These are phyloP conservation scores for Lysandra coridon DNA, from an alignment of 2,888 invertebrate genomes.

Conservation along the genomic window DNA sequence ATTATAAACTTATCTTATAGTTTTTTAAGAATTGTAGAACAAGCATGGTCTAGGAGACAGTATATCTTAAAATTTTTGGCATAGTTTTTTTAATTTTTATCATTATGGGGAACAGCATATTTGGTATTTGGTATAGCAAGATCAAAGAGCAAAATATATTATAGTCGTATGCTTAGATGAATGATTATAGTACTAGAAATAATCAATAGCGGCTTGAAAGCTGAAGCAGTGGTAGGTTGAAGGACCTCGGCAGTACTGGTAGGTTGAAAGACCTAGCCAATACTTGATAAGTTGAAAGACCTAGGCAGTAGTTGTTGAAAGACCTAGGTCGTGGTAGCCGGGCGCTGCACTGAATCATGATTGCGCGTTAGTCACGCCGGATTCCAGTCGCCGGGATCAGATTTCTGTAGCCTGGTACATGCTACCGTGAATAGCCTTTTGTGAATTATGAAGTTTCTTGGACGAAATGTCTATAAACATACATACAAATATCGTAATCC, in stretches of 20 bases:
- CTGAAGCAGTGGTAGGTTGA: too few relatives aligned
- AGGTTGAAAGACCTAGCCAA: neutral
- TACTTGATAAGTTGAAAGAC: slow-evolving; percentile 8
- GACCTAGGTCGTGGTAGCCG: slow-evolving; percentile 29
- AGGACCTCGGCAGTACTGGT: neutral
- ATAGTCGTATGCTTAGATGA: too few relatives aligned
- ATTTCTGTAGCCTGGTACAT: slow-evolving; percentile 29
- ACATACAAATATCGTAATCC: neutral
- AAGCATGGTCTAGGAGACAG: too few relatives aligned
- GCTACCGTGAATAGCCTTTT: neutral
- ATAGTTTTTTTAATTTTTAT: too few relatives aligned
- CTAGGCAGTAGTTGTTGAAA: slow-evolving; percentile 24
- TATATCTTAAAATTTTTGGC: too few relatives aligned
- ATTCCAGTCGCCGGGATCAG: slow-evolving; percentile 34
- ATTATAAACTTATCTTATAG: too few relatives aligned
- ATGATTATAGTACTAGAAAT: too few relatives aligned
- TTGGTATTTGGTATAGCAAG: too few relatives aligned
- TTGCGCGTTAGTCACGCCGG: slow-evolving; percentile 63
- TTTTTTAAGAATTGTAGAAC: too few relatives aligned
- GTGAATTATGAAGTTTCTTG: slow-evolving; percentile 1
- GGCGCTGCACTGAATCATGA: slow-evolving; percentile 37
- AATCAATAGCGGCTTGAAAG: too few relatives aligned
- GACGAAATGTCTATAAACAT: neutral
- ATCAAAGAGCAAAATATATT: too few relatives aligned
- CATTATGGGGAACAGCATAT: too few relatives aligned